These are phyloP conservation scores for Hiodon alosoides DNA, from an alignment of 2,113 vertebrate species.

Conservation along the genomic window DNA sequence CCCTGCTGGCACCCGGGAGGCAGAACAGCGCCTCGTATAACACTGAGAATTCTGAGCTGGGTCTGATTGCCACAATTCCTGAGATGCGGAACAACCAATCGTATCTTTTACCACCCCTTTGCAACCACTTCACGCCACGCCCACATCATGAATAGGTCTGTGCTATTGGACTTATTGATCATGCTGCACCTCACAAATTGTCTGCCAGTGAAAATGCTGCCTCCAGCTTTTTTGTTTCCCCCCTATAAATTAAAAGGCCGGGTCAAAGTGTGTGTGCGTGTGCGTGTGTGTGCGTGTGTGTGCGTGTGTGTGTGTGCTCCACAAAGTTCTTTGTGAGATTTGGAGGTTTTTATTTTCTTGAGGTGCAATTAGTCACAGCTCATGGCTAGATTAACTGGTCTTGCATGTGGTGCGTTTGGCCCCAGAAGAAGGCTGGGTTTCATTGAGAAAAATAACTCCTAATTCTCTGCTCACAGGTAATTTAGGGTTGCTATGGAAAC, in stretches of 20 bases:
- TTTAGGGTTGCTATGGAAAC: constrained; percentile 71
- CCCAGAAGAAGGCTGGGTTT: constrained; percentile 62
- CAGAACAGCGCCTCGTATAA: neutral
- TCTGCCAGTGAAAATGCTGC: too few relatives aligned
- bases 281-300: neutral
- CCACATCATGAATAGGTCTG: too few relatives aligned
- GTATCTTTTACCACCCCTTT: too few relatives aligned
- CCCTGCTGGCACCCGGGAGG: neutral
- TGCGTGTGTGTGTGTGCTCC: constrained; percentile 1
- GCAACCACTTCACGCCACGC: too few relatives aligned
- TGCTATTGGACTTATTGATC: too few relatives aligned
- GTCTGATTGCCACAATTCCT: neutral
- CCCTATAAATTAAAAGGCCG: neutral
- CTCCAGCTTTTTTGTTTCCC: too few relatives aligned
- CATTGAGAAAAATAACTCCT: constrained; percentile 67
- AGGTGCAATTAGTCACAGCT: constrained; percentile 53
- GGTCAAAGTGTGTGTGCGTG: constrained; percentile 14
- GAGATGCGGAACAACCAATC: too few relatives aligned
- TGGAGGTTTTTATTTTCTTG: neutral
- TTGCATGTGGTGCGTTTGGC: constrained; percentile 39
- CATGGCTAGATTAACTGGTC: constrained; percentile 33
- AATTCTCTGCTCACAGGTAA: constrained; percentile 51
- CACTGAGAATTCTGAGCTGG: neutral
- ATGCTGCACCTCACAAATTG: too few relatives aligned
- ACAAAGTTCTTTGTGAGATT: neutral